phyloP scores from a whole-genome alignment of 2,113 vertebrate species.

The Sceloporus tristichus region DNA sequence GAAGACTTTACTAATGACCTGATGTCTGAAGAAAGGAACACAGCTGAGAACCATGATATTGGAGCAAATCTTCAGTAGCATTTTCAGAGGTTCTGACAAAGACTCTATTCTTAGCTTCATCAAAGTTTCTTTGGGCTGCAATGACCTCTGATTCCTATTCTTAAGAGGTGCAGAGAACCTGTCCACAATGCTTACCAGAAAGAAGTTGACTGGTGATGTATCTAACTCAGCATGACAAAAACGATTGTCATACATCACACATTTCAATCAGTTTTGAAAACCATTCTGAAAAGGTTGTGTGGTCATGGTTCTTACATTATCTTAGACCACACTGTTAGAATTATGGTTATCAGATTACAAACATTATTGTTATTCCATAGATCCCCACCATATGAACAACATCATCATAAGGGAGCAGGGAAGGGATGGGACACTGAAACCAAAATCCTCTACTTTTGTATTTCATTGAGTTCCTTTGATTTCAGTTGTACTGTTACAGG shows the following conservation, averaged over 20 bases:
- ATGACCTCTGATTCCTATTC: neutral
- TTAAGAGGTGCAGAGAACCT: neutral
- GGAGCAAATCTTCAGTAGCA: slow-evolving; percentile 6
- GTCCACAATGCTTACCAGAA: neutral
- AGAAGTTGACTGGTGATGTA: neutral
- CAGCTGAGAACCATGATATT: neutral
- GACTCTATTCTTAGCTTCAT: neutral
- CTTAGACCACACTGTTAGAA: neutral
- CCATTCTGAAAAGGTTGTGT: neutral
- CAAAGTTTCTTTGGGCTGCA: neutral
- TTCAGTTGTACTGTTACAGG: neutral
- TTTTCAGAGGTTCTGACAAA: neutral
- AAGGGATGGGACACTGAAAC: too few species aligned
- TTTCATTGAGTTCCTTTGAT: neutral
- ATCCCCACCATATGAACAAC: neutral
- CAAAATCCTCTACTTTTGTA: neutral
- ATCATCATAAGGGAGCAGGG: neutral
- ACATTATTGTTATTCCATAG: neutral
- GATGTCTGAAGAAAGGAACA: neutral
- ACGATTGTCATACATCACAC: neutral
- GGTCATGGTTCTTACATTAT: neutral
- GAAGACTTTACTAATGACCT: neutral
- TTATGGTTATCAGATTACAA: neutral
- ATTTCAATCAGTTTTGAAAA: neutral
- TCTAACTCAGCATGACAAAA: neutral